A percentile compares a stretch with the other conserved stretches of the same genome.
Evolutionary conservation across 1,140 invertebrate species (phyloP).

Genomic region (Pseudomyrmex pallidus): DNA sequence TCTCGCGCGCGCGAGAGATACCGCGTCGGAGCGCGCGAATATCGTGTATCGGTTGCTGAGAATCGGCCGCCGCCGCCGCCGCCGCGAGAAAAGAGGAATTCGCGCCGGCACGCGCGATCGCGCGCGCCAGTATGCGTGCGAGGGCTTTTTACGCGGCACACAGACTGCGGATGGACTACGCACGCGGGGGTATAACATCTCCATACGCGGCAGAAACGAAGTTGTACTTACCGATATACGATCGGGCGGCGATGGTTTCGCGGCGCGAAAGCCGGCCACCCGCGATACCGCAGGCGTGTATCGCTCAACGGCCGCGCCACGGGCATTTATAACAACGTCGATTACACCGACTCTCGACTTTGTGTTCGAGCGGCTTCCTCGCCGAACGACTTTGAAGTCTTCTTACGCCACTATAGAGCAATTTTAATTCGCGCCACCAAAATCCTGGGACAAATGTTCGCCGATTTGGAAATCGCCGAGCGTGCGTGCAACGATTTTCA

Average conservation of each 20-base stretch:
- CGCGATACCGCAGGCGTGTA: conserved; percentile 77
- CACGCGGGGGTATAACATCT: conserved; percentile 79
- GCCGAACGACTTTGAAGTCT: neutral
- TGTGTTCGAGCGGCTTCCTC: neutral
- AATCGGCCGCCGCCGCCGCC: conserved; percentile 15
- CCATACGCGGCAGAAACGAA: conserved; percentile 79
- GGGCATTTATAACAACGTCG: conserved; percentile 77
- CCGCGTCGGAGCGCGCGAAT: conserved; percentile 4
- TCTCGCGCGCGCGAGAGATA: conserved; percentile 32
- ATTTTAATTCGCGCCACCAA: too few relatives aligned
- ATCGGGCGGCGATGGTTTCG: conserved; percentile 77
- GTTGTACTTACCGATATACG: conserved; percentile 83
- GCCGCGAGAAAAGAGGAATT: conserved; percentile 10
- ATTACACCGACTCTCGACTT: neutral
- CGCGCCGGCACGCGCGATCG: conserved; percentile 31
- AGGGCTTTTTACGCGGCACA: conserved; percentile 46
- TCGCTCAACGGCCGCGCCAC: conserved; percentile 75
- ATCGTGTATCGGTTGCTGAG: neutral
- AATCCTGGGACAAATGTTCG: too few relatives aligned
- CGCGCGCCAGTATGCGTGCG: conserved; percentile 46
- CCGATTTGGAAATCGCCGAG: too few relatives aligned
- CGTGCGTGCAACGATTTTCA: too few relatives aligned
- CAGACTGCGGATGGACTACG: neutral
- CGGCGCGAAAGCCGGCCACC: conserved; percentile 81
- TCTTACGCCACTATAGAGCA: neutral